phyloP scores from a whole-genome alignment of 2,113 vertebrate species.

The Osmerus eperlanus region DNA sequence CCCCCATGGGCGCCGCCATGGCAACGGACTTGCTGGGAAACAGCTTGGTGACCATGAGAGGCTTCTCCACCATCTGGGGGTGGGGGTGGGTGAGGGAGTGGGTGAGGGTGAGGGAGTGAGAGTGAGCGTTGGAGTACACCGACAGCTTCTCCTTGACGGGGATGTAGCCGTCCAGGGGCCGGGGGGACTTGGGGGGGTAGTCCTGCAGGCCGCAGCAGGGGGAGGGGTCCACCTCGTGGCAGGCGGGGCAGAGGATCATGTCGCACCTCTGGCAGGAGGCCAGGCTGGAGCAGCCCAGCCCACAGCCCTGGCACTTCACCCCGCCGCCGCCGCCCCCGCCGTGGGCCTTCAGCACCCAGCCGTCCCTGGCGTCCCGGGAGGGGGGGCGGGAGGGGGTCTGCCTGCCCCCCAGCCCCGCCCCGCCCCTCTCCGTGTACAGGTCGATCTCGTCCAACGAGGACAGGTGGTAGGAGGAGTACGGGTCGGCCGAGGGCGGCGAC shows the following conservation, averaged over 20 bases:
- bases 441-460: conserved; percentile 91
- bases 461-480: conserved; percentile 82
- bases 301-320: conserved; percentile 91
- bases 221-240: conserved; percentile 70
- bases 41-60: conserved; percentile 71
- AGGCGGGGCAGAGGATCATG: conserved; percentile 73
- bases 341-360: conserved; percentile 80
- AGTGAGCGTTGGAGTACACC: conserved; percentile 75
- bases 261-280: conserved; percentile 89
- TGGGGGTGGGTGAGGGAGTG: conserved; percentile 77
- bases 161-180: conserved; percentile 73
- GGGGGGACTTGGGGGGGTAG: conserved; percentile 68
- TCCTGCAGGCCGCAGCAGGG: conserved; percentile 76
- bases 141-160: conserved; percentile 76
- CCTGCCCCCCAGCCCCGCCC: conserved; percentile 53
- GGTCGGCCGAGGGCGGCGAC: conserved; percentile 69
- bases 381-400: conserved; percentile 70
- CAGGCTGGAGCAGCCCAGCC: conserved; percentile 77
- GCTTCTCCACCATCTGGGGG: conserved; percentile 83
- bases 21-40: conserved; percentile 71
- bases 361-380: conserved; percentile 72
- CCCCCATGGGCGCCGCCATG: conserved; percentile 55
- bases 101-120: conserved; percentile 66
- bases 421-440: conserved; percentile 88
- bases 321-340: conserved; percentile 79